These are phyloP conservation scores for Tarsius wallacei DNA, from an alignment of 2,797 vertebrate genomes.

Conservation along the genomic window DNA sequence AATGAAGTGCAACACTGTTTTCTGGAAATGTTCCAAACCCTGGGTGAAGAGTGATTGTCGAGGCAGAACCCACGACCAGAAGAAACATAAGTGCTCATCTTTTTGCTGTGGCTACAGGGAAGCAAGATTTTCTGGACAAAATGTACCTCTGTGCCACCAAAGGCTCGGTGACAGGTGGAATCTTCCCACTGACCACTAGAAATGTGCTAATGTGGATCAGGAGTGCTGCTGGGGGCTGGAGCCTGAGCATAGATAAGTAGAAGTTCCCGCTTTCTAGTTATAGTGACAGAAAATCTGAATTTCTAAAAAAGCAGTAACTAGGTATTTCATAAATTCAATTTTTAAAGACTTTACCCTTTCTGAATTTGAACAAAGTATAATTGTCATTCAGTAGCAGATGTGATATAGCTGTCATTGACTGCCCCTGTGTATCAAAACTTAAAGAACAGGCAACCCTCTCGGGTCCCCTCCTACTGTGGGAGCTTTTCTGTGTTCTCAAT, in stretches of 20 bases:
- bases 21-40: not conserved
- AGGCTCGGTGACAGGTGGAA: not conserved
- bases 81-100: not conserved
- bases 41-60: not conserved
- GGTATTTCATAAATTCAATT: not conserved
- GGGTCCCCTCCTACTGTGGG: too few species aligned
- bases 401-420: not conserved
- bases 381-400: not conserved
- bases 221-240: not conserved
- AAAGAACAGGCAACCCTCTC: too few species aligned
- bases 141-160: not conserved
- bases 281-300: not conserved
- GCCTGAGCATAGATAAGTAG: not conserved
- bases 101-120: not conserved
- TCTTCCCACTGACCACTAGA: not conserved
- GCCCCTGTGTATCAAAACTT: not conserved
- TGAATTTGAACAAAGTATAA: not conserved
- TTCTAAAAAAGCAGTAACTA: not conserved
- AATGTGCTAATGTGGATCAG: not conserved
- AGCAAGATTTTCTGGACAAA: not conserved
- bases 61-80: not conserved
- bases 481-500: too few species aligned
- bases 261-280: not conserved
- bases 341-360: not conserved
- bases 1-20: not conserved